Conservation (phyloP, 2,113 vertebrate species). For the Cheilinus undulatus region DNA sequence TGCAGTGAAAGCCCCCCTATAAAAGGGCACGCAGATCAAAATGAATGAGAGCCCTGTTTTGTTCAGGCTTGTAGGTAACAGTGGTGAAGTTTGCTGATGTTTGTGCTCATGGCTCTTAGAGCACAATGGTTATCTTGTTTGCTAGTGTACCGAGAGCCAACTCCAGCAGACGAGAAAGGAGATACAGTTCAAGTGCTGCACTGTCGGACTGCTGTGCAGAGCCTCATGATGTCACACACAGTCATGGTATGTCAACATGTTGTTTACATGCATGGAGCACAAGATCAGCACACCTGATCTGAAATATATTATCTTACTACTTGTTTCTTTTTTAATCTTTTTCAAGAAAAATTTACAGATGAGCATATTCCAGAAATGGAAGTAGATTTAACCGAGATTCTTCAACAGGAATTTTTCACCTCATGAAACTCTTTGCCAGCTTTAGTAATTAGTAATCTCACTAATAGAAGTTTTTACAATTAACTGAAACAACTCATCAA, state of each 20-base stretch:
- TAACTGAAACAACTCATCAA: too few species aligned
- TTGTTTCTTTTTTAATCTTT: too few species aligned
- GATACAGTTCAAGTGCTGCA: slow-evolving; percentile 42
- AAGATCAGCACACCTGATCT: neutral
- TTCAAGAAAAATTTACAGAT: too few species aligned
- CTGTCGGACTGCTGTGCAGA: neutral
- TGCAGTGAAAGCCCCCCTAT: slow-evolving; percentile 33
- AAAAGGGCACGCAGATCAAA: slow-evolving; percentile 53
- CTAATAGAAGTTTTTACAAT: too few species aligned
- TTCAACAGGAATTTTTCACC: too few species aligned
- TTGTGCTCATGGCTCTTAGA: slow-evolving; percentile 28
- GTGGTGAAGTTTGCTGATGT: slow-evolving; percentile 60
- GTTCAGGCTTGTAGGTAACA: slow-evolving; percentile 47
- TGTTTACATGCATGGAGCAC: neutral
- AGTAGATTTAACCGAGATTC: too few species aligned
- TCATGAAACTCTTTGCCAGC: too few species aligned
- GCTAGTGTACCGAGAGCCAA: slow-evolving; percentile 43
- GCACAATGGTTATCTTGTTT: slow-evolving; percentile 77
- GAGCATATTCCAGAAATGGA: too few species aligned
- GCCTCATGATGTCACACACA: slow-evolving; percentile 9
- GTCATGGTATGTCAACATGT: neutral
- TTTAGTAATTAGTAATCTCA: too few species aligned
- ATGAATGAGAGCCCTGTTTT: slow-evolving; percentile 70
- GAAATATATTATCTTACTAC: neutral
- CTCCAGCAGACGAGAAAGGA: slow-evolving; percentile 21